Conservation (phyloP, 1,140 invertebrate genomes). For the Plutomurus gul region DNA sequence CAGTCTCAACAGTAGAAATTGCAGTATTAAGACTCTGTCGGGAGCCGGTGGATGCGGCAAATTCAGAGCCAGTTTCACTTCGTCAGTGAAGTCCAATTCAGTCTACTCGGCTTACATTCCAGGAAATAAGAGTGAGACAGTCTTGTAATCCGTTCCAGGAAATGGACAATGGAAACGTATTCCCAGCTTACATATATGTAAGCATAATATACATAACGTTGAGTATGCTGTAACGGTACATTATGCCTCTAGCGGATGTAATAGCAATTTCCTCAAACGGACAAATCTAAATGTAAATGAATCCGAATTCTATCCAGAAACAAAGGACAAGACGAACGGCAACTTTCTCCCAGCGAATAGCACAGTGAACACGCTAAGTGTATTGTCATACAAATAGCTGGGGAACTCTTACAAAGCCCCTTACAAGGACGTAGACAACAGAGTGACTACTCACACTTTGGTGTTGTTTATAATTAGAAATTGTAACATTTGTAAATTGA, state of each 20-base stretch:
- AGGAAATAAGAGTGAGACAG: constrained; percentile 40
- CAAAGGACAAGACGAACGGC: no score
- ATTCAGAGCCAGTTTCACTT: background rate
- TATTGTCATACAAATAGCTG: no score
- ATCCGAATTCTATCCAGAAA: constrained; percentile 31
- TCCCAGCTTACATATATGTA: no score
- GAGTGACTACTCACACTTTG: no score
- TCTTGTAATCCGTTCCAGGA: constrained; percentile 33
- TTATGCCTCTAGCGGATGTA: background rate
- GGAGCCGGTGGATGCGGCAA: background rate
- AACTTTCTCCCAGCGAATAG: no score
- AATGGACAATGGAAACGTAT: background rate
- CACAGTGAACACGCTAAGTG: no score
- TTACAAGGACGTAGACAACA: no score
- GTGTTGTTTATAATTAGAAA: no score
- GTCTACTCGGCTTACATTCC: constrained; percentile 42
- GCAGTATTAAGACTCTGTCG: background rate
- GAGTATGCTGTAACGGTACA: background rate
- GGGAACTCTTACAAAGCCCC: no score
- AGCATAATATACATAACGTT: background rate
- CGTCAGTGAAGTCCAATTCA: constrained; percentile 33
- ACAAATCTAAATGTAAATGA: constrained; percentile 15
- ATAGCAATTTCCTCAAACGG: background rate
- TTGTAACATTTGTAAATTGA: no score
- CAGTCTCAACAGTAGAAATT: constrained; percentile 6